These are phyloP conservation scores for Nanorana parkeri DNA, from an alignment of 2,113 vertebrate species.

Conservation along the genomic window DNA sequence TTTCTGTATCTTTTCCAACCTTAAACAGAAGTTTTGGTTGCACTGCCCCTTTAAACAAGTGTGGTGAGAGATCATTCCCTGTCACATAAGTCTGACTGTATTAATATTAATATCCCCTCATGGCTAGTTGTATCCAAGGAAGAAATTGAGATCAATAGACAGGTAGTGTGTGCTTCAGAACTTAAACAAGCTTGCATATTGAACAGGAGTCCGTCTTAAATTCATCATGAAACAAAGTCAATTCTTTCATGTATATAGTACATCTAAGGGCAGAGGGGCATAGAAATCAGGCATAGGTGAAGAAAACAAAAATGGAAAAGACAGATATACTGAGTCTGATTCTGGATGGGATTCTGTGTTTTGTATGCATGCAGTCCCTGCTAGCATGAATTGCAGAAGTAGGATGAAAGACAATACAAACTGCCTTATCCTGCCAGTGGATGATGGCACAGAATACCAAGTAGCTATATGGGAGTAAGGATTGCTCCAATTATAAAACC, in stretches of 20 bases:
- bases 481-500: conserved; percentile 9
- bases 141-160: too few relatives aligned
- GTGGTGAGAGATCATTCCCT: too few relatives aligned
- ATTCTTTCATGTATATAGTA: neutral
- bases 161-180: too few relatives aligned
- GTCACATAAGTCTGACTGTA: too few relatives aligned
- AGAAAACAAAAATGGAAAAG: conserved; percentile 31
- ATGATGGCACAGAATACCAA: conserved; percentile 29
- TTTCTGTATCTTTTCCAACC: too few relatives aligned
- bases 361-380: conserved; percentile 5
- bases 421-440: conserved; percentile 33
- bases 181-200: too few relatives aligned
- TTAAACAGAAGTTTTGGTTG: too few relatives aligned
- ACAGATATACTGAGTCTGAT: conserved; percentile 2
- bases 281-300: conserved; percentile 35
- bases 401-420: conserved; percentile 41
- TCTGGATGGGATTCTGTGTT: conserved; percentile 32
- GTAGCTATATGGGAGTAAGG: conserved; percentile 3
- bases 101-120: too few relatives aligned
- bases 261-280: conserved; percentile 2
- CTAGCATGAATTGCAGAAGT: conserved; percentile 8
- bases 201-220: too few relatives aligned
- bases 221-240: too few relatives aligned
- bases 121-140: too few relatives aligned
- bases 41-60: too few relatives aligned